Base-by-base conservation (phyloP, 2,888 invertebrate genomes). In the Campaea margaritaria region DNA sequence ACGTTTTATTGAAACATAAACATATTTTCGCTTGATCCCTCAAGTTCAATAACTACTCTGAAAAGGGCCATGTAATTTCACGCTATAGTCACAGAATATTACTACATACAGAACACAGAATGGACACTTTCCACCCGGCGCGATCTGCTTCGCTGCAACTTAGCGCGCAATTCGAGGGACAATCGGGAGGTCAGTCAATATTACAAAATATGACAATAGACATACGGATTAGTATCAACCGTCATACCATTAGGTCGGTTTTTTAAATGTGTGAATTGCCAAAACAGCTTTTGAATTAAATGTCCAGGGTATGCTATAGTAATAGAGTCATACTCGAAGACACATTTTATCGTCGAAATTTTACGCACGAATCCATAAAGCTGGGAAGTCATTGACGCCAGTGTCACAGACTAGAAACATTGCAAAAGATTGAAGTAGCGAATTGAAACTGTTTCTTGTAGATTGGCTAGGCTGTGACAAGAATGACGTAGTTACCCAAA, bases 261-360 rank as follows among this genome's bases (percentile, higher is more conserved):
- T n/a, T n/a, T n/a, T n/a, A n/a, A n/a, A n/a, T n/a, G n/a, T n/a
- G n/a, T n/a, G n/a, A n/a, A n/a, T n/a, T n/a, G n/a, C n/a, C n/a
- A n/a, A n/a, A n/a, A n/a, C n/a, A n/a, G n/a, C n/a, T n/a, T n/a
- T n/a, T n/a, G n/a, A n/a, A n/a, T n/a, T n/a, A n/a, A n/a, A n/a
- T n/a, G n/a, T n/a, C n/a, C n/a, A n/a, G n/a, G n/a, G n/a, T n/a
- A n/a, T n/a, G n/a, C n/a, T n/a, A n/a, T 59, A 62, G 57, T 61
- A 61, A 55, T 70, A 66, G 64, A 69, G 58, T 48, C 50, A 51
- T 57, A 58, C 56, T 62, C 52, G 28, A 66, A 57, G 54, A 62
- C 39, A 54, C 31, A 63, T 62, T 71, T 68, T 67, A 67, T 69
- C 46, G 63, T 21, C 43, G 16, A 65, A 63, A 64, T 64, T 64